Evolutionary conservation across 2,797 vertebrate genomes (phyloP).

Genomic region (Aeoliscus strigatus): DNA sequence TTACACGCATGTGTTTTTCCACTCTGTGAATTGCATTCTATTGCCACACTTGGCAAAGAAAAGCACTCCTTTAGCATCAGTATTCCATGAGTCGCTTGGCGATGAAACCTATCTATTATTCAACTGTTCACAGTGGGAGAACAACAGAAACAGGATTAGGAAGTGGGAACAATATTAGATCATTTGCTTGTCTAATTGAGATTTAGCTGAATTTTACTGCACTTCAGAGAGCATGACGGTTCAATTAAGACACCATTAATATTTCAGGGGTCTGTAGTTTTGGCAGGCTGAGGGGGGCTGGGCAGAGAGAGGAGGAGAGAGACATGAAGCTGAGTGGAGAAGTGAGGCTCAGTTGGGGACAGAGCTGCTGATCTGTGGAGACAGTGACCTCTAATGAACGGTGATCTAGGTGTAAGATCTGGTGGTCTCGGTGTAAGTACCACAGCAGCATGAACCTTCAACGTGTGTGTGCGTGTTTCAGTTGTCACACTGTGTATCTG

Average conservation of each 20-base stretch:
- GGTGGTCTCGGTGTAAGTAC: slow-evolving; percentile 19
- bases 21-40: background rate
- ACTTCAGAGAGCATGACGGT: slow-evolving; percentile 48
- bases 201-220: slow-evolving; percentile 56
- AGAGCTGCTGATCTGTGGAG: slow-evolving; percentile 41
- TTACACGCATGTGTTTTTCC: background rate
- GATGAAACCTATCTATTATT: slow-evolving; percentile 58
- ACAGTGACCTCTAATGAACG: slow-evolving; percentile 56
- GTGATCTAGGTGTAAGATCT: slow-evolving; percentile 41
- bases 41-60: slow-evolving; percentile 33
- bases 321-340: slow-evolving; percentile 13
- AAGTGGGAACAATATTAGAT: slow-evolving; percentile 55
- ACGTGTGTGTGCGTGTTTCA: slow-evolving; percentile 6
- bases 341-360: slow-evolving; percentile 20
- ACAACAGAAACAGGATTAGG: slow-evolving; percentile 60
- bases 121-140: slow-evolving; percentile 34
- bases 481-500: slow-evolving; percentile 22
- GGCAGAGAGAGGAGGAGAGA: slow-evolving; percentile 13
- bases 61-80: background rate
- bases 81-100: slow-evolving; percentile 11
- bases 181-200: slow-evolving; percentile 65
- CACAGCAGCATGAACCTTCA: background rate
- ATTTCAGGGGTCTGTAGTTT: slow-evolving; percentile 48
- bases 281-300: slow-evolving; percentile 8
- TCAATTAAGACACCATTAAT: slow-evolving; percentile 67